phyloP scores from a whole-genome alignment of 1,140 invertebrate species.

The Teleogryllus occipitalis region DNA sequence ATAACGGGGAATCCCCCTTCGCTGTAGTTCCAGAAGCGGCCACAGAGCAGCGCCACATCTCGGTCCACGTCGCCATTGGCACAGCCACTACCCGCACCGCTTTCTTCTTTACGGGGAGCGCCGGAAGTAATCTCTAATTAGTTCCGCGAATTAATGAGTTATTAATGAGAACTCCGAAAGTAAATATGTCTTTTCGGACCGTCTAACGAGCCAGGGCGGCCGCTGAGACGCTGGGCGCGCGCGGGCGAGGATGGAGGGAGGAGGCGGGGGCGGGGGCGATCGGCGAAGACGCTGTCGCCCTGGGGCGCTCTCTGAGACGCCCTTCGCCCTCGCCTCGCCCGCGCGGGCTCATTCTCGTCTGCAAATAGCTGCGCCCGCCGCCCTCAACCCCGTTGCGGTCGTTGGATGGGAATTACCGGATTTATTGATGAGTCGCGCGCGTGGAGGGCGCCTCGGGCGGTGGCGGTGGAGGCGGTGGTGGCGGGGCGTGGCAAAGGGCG shows the following conservation, averaged over 20 bases:
- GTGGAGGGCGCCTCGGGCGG: no score
- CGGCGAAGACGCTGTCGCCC: not conserved
- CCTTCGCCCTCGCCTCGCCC: not conserved
- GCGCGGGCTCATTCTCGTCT: not conserved
- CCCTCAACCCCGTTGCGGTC: not conserved
- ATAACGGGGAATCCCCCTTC: no score
- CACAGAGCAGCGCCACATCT: not conserved
- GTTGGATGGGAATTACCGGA: not conserved
- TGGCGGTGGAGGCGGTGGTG: no score
- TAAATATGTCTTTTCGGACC: not conserved
- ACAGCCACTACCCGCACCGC: not conserved
- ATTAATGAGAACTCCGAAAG: not conserved
- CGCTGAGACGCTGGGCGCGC: not conserved
- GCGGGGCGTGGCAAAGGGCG: no score
- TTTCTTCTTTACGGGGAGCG: not conserved
- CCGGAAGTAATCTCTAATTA: slow-evolving; percentile 1
- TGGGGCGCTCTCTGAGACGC: not conserved
- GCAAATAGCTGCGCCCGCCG: not conserved
- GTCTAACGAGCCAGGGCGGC: not conserved
- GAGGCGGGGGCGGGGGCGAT: not conserved
- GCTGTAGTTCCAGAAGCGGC: no score
- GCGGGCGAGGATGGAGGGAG: not conserved
- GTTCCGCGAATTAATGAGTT: slow-evolving; percentile 4
- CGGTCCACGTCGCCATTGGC: not conserved
- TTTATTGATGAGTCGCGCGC: not conserved